Conservation (phyloP, 2,113 vertebrate species). For the Uria lomvia region DNA sequence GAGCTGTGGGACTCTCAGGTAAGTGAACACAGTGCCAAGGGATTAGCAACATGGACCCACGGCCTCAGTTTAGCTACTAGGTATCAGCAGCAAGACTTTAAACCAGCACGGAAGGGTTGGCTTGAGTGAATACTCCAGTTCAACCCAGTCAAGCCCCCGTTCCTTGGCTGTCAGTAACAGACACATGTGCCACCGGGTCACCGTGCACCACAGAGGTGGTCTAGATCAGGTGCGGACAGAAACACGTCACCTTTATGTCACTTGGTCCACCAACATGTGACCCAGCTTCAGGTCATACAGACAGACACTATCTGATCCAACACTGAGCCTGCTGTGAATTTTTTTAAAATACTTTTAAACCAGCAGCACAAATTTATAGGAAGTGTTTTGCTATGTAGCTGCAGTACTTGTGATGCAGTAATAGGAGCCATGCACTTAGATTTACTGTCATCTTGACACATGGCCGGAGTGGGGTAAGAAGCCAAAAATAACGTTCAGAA, state of each 20-base stretch:
- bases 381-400: neutral
- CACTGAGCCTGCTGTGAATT: neutral
- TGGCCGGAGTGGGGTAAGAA: neutral
- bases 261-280: neutral
- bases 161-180: neutral
- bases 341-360: neutral
- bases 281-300: rapidly evolving
- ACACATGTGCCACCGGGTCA: rapidly evolving
- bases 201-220: neutral
- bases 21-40: neutral
- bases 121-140: rapidly evolving
- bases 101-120: neutral
- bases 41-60: rapidly evolving
- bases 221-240: neutral
- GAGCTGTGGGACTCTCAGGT: neutral
- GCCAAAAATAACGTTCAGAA: neutral
- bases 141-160: neutral
- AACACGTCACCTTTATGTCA: neutral
- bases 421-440: neutral
- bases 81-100: neutral
- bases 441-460: neutral
- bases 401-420: neutral
- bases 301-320: neutral
- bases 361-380: neutral
- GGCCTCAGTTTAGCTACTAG: neutral